Evolutionary conservation across 1,140 invertebrate species (phyloP).

Genomic region (Pantala flavescens): DNA sequence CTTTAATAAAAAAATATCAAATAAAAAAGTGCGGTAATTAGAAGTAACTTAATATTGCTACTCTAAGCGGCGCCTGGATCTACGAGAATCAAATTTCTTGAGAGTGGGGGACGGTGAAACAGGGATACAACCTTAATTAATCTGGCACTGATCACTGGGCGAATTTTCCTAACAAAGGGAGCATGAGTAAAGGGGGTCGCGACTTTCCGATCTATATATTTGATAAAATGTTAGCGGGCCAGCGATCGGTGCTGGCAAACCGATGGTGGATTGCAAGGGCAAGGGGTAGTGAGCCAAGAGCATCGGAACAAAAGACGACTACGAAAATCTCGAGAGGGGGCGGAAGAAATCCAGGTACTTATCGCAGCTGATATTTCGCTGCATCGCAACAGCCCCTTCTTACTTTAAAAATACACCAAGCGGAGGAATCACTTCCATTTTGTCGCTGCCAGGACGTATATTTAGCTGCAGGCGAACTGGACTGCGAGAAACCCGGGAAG

Average conservation of each 20-base stretch:
- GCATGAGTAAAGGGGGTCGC: no score
- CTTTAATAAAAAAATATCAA: no score
- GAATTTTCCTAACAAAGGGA: no score
- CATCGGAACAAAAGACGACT: neutral
- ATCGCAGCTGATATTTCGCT: neutral
- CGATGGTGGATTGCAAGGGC: neutral
- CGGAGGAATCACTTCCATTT: neutral
- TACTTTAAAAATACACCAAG: conserved; percentile 10
- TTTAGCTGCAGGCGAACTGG: conserved; percentile 3
- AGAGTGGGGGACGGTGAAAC: no score
- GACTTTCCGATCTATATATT: no score
- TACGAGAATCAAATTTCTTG: no score
- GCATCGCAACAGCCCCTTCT: conserved; percentile 6
- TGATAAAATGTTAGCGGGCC: no score
- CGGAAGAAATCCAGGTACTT: neutral
- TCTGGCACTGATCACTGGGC: no score
- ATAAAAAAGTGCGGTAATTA: no score
- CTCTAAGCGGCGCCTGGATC: no score
- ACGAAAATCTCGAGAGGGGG: neutral
- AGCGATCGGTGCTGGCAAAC: neutral
- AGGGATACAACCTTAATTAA: no score
- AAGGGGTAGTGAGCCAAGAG: neutral
- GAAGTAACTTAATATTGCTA: no score
- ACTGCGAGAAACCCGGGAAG: neutral
- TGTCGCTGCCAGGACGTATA: conserved; percentile 3